Conservation (phyloP, 1,140 invertebrate species). For the Arctopsyche grandis region DNA sequence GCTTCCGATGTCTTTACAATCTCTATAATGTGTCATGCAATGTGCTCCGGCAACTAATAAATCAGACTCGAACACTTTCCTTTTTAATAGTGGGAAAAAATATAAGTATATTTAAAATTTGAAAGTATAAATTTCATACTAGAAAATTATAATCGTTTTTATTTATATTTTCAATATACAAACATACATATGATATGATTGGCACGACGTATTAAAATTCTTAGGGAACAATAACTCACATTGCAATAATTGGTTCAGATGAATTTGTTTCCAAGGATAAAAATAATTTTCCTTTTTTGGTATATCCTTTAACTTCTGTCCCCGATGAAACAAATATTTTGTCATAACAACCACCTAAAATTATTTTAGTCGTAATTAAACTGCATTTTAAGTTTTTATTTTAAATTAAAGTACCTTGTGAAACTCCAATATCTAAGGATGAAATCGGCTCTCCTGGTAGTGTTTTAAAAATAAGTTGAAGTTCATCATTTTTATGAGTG, state of each 20-base stretch:
- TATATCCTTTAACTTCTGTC: conserved; percentile 50
- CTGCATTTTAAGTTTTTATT: background rate
- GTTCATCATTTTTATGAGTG: conserved; percentile 51
- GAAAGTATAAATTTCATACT: background rate
- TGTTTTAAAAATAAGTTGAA: conserved; percentile 51
- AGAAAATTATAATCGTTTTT: background rate
- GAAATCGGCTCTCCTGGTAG: conserved; percentile 52
- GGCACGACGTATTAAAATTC: too few species aligned
- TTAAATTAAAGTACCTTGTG: conserved; percentile 38
- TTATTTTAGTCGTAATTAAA: background rate
- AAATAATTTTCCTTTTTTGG: conserved; percentile 54
- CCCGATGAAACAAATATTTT: conserved; percentile 52
- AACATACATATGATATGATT: background rate
- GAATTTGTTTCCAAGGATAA: conserved; percentile 50
- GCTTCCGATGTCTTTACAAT: conserved; percentile 84
- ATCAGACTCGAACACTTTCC: conserved; percentile 83
- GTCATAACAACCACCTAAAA: conserved; percentile 48
- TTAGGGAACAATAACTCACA: too few species aligned
- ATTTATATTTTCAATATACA: background rate
- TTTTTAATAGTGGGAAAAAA: conserved; percentile 58
- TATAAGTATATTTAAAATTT: background rate
- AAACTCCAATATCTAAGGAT: conserved; percentile 47
- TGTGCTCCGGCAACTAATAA: conserved; percentile 83
- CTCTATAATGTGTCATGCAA: conserved; percentile 85
- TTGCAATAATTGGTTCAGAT: conserved; percentile 49